Evolutionary conservation across 35 echinoderm and acorn worm species (phyloP).

Genomic region (Chiridota heheva): DNA sequence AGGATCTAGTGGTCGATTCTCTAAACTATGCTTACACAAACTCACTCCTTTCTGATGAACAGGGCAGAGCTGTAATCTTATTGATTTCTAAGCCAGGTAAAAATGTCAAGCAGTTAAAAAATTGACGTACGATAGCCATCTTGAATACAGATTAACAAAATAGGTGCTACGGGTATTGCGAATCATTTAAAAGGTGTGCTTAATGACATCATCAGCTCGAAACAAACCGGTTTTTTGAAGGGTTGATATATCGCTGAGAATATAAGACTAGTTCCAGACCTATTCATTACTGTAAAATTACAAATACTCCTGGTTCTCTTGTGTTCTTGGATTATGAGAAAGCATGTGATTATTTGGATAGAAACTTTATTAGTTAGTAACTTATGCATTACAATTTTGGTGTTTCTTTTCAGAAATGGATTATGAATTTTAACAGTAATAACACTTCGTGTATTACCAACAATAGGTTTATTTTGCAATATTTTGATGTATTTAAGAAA

Average conservation of each 20-base stretch:
- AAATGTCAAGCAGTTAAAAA: background rate
- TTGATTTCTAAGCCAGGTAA: background rate
- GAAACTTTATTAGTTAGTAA: too few species aligned
- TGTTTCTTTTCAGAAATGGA: too few species aligned
- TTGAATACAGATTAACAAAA: background rate
- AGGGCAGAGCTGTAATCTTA: slow-evolving; percentile 1
- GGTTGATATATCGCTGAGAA: background rate
- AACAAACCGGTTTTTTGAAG: slow-evolving; percentile 10
- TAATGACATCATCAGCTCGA: slow-evolving; percentile 1
- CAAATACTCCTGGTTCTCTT: too few species aligned
- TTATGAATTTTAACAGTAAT: too few species aligned
- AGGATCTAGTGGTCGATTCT: background rate
- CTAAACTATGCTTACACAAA: background rate
- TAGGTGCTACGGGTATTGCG: background rate
- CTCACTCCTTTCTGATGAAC: background rate
- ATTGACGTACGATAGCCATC: background rate
- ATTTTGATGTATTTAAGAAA: too few species aligned
- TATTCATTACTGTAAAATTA: too few species aligned
- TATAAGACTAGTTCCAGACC: slow-evolving; percentile 1
- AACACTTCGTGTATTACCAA: too few species aligned
- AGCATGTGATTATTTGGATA: too few species aligned
- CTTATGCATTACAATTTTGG: too few species aligned
- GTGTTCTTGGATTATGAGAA: too few species aligned
- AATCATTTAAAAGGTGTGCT: background rate
- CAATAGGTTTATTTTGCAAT: too few species aligned